Conservation (phyloP, 1,140 invertebrate genomes). For the Araneus ventricosus region DNA sequence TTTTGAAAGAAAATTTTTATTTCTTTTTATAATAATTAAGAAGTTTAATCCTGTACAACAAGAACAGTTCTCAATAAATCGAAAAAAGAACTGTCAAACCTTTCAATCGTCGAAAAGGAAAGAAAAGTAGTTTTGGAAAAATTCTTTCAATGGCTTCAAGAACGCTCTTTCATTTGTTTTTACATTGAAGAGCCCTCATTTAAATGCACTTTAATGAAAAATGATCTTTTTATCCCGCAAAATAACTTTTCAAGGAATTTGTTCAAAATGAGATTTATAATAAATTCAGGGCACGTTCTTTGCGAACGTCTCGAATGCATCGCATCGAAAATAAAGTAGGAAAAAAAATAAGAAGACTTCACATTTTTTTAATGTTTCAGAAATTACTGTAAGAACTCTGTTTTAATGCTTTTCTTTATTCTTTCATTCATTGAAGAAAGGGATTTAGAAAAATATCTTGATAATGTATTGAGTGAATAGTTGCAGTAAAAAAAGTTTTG, state of each 20-base stretch:
- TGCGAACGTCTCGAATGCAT: background rate
- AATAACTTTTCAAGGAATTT: background rate
- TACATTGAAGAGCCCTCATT: background rate
- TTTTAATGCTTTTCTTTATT: background rate
- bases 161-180: background rate
- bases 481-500: no score
- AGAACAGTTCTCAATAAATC: background rate
- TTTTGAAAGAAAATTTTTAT: background rate
- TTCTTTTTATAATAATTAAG: background rate
- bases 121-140: background rate
- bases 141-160: background rate
- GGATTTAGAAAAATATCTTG: no score
- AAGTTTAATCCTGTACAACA: background rate
- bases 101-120: background rate
- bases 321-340: background rate
- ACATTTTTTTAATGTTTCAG: background rate
- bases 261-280: background rate
- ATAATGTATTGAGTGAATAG: no score
- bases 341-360: background rate
- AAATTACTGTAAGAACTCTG: background rate
- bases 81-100: background rate
- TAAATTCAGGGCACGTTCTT: background rate
- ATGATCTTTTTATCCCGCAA: background rate
- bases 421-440: background rate
- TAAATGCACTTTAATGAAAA: constrained; percentile 4